A percentile compares a stretch with the other conserved stretches of the same genome.
phyloP scores from a whole-genome alignment of 2,113 vertebrate species.

The Columbina picui region DNA sequence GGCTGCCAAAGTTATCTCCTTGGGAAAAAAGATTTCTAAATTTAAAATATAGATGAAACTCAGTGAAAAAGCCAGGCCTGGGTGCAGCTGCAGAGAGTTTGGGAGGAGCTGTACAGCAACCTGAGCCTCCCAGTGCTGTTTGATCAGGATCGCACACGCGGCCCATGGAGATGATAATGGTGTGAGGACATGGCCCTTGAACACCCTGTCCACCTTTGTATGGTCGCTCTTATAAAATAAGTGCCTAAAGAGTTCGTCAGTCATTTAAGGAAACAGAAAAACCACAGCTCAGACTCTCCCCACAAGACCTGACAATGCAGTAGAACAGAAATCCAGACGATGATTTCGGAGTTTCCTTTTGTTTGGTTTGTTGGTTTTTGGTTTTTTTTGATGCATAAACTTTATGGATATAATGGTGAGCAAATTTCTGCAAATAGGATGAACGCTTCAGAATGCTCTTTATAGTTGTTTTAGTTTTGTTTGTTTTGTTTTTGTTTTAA shows the following conservation, averaged over 20 bases:
- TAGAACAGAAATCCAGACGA: not conserved
- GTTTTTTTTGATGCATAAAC: not conserved
- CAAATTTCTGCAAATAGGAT: not conserved
- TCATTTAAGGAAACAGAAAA: not conserved
- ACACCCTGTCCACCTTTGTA: accelerated
- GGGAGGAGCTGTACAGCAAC: not conserved
- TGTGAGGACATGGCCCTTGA: not conserved
- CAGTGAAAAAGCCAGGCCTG: not conserved
- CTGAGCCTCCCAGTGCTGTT: accelerated
- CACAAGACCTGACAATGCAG: not conserved
- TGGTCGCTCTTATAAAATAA: not conserved
- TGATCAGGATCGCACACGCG: not conserved
- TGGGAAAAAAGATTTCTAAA: not conserved
- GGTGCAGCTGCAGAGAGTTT: not conserved
- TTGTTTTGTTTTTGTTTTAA: not conserved
- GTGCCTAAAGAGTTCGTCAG: not conserved
- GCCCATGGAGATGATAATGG: not conserved
- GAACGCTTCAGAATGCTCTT: not conserved
- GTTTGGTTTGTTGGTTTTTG: no score
- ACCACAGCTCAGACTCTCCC: not conserved
- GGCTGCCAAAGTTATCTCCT: not conserved
- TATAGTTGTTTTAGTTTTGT: not conserved
- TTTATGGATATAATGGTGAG: not conserved
- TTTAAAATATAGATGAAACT: not conserved
- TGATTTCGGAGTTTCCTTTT: not conserved